Conservation (phyloP, 2,113 vertebrate genomes). For the Bombycilla garrulus region DNA sequence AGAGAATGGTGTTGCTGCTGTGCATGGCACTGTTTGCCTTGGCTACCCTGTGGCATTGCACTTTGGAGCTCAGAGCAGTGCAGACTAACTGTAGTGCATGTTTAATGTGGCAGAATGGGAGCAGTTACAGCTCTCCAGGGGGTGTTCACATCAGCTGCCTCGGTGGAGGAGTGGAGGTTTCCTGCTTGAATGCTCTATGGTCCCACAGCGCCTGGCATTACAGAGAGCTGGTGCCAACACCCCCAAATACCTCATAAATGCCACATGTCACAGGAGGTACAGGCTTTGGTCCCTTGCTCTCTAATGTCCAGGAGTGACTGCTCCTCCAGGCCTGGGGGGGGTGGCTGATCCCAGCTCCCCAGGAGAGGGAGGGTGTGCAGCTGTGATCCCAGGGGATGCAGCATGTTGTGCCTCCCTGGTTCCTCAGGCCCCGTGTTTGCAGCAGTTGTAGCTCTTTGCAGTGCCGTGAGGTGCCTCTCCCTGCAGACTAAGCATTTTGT, state of each 20-base stretch:
- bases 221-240: not conserved
- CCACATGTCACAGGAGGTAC: accelerated
- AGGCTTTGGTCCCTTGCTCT: not conserved
- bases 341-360: not conserved
- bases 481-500: not conserved
- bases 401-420: not conserved
- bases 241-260: not conserved
- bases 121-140: not conserved
- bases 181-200: not conserved
- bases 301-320: not conserved
- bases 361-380: not conserved
- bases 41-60: not conserved
- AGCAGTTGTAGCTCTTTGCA: not conserved
- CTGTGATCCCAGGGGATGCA: not conserved
- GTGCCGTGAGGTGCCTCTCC: not conserved
- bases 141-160: not conserved
- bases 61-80: not conserved
- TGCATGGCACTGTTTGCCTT: not conserved
- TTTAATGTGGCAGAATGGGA: not conserved
- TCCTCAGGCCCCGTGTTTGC: not conserved
- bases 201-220: not conserved
- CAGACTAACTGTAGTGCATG: not conserved
- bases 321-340: not conserved
- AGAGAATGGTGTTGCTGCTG: not conserved
- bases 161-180: not conserved